Evolutionary conservation across 2,888 invertebrate species (phyloP), one percentile per base, ranked within the genome.

Genomic region (Globia sparganii): DNA sequence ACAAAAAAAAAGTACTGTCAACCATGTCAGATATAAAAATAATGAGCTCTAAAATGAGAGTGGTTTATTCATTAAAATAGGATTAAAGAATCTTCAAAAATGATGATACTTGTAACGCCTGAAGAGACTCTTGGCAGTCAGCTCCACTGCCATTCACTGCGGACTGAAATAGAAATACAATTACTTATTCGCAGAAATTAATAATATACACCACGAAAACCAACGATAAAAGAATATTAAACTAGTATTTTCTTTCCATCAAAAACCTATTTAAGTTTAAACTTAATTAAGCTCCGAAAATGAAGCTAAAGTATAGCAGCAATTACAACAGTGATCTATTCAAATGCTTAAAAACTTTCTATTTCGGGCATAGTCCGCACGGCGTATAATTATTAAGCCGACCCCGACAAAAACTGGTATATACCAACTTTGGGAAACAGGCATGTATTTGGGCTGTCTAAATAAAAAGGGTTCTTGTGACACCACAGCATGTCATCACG

Each of bases 321-420:
- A 86, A 82, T 83, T 83, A 82, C 37, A 73, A 83, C 73, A 86
- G 86, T 77, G 78, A 86, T 83, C 83, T 83, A 78, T 83, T 83
- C 53, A 74, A 86, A 83, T 83, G 78, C n/a, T 86, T 72, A 43
- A 71, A 81, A 83, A 86, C 62, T 78, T 83, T 83, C 59, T 72
- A 84, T 82, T 85, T 82, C 69, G 77, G 58, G 69, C 64, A 64
- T 71, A 78, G 79, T 73, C 77, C 43, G 81, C 66, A 83, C 56
- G 40, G 80, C 81, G 84, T 87, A 77, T 85, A 87, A 85, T 90
- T 87, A 89, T 91, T 83, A 87, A 87, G 82, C 84, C 86, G 83
- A 85, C 86, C 87, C 81, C 72, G 70, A 86, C 89, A 91, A 90
- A 91, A 90, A 89, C 85, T 79, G 84, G 46, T 73, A 70, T 83